Conservation (phyloP, 2,113 vertebrate genomes). For the Vulpes ferrilata region DNA sequence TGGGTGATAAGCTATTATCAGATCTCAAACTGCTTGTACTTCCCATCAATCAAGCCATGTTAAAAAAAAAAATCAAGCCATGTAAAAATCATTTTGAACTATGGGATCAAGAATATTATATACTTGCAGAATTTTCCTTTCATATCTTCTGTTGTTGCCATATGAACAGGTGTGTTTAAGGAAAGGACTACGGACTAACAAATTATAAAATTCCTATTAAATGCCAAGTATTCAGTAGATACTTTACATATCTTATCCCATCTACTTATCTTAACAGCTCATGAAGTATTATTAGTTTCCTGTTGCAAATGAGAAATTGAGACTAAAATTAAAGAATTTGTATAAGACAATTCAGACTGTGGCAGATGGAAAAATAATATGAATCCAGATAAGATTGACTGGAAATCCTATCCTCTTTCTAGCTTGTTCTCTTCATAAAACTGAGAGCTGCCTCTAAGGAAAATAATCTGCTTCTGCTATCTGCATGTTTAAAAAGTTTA, state of each 20-base stretch:
- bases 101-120: neutral
- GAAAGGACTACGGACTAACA: neutral
- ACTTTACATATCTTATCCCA: neutral
- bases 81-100: neutral
- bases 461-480: neutral
- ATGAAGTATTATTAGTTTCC: neutral
- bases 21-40: neutral
- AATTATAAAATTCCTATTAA: slow-evolving; percentile 11
- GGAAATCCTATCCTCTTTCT: neutral
- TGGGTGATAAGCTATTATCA: neutral
- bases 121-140: neutral
- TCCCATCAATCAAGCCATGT: neutral
- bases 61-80: neutral
- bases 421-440: neutral
- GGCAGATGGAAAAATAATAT: neutral
- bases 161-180: neutral
- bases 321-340: neutral
- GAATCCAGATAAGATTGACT: neutral
- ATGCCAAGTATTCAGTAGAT: neutral
- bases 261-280: neutral
- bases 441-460: neutral
- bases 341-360: neutral
- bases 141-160: neutral
- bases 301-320: neutral
- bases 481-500: neutral